Evolutionary conservation across 2,797 vertebrate species (phyloP).

Genomic region (Acipenser ruthenus): DNA sequence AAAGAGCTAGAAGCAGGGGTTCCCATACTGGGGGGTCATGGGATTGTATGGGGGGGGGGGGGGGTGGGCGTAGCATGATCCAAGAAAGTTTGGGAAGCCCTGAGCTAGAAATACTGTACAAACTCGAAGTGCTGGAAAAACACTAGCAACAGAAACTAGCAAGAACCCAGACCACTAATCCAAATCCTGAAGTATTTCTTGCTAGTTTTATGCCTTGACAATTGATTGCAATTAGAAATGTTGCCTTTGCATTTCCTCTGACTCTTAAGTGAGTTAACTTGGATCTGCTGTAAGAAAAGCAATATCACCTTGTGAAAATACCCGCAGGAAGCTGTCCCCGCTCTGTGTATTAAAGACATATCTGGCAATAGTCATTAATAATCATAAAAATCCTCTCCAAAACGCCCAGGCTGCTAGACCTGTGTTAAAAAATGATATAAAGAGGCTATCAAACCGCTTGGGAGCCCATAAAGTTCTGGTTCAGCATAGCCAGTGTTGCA

Average conservation of each 20-base stretch:
- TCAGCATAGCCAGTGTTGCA: constrained; percentile 4
- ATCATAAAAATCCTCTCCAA: not conserved
- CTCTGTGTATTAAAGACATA: not conserved
- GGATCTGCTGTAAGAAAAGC: not conserved
- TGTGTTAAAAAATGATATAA: constrained; percentile 10
- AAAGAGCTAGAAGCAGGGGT: too few species aligned
- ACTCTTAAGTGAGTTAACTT: not conserved
- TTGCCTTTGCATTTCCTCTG: too few species aligned
- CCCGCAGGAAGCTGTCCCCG: not conserved
- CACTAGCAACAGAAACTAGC: not conserved
- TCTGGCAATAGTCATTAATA: constrained; percentile 5
- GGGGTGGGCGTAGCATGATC: too few species aligned
- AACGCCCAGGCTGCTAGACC: not conserved
- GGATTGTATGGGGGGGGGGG: too few species aligned
- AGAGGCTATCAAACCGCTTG: constrained; percentile 7
- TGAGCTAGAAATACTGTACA: too few species aligned
- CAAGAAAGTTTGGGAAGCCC: too few species aligned
- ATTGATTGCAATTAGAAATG: too few species aligned
- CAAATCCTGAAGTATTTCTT: too few species aligned
- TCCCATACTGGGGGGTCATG: too few species aligned
- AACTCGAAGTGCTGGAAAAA: too few species aligned
- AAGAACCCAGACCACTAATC: not conserved
- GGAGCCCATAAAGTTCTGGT: constrained; percentile 10
- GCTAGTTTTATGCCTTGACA: too few species aligned
- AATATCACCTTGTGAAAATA: not conserved